Percentiles rank a stretch among this genome's conserved stretches.
phyloP scores from a whole-genome alignment of 2,797 vertebrate genomes.

The Acanthiza pusilla region DNA sequence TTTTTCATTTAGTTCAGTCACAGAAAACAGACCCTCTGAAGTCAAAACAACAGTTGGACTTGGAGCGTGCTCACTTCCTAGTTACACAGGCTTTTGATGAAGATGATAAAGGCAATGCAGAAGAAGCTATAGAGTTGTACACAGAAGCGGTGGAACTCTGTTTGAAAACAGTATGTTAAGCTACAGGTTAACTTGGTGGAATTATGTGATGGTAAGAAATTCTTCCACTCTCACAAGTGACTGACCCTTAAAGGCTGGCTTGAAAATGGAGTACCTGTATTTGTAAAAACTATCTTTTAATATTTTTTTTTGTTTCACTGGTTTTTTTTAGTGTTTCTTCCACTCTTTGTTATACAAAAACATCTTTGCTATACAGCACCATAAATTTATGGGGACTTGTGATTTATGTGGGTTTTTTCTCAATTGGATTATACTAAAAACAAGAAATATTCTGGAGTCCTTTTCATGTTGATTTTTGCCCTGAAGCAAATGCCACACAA shows the following conservation, averaged over 20 bases:
- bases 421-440: not conserved
- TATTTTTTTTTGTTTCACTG: not conserved
- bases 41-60: constrained; percentile 90
- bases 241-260: constrained; percentile 37
- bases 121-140: constrained; percentile 94
- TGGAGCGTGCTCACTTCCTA: constrained; percentile 94
- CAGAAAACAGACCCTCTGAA: constrained; percentile 91
- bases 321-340: not conserved
- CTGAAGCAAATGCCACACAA: not conserved
- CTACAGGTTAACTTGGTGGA: constrained; percentile 63
- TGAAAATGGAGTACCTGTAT: constrained; percentile 56
- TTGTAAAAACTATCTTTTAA: not conserved
- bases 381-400: not conserved
- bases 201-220: constrained; percentile 70
- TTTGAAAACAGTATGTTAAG: constrained; percentile 87
- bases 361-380: not conserved
- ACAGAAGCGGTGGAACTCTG: constrained; percentile 96
- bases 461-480: not conserved
- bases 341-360: not conserved
- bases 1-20: constrained; percentile 79
- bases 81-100: constrained; percentile 97
- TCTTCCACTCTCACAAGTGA: constrained; percentile 46
- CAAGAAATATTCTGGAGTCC: not conserved
- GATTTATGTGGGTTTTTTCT: not conserved
- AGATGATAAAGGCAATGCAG: constrained; percentile 89